Evolutionary conservation across 2,113 vertebrate genomes (phyloP), one percentile per base, ranked within the genome.

Genomic region (Calonectris borealis): DNA sequence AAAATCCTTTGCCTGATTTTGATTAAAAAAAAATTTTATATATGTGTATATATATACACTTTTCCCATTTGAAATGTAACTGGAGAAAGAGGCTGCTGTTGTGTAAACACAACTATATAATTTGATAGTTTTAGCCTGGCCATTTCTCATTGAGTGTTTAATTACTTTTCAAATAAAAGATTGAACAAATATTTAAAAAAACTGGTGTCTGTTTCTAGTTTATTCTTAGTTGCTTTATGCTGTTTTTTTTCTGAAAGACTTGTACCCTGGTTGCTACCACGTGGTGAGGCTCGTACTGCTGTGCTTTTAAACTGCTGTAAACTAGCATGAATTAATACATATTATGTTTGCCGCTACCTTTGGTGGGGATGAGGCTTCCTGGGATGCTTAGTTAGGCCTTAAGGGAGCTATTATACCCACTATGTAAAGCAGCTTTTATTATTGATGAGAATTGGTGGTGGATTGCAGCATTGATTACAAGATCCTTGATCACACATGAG

Each of bases 1-100:
- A 94, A 93, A 89, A 95, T 86, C 51, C 29, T 91, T 91, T 81
- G 60, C 83, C 72, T 91, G 76, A 15, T 62, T 94, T 90, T 81
- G 46, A 77, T 94, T 87, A 0, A 34, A 83, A 52, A 42, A 60
- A 66, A 44, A 5, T 13, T 27, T 19, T 61, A 32, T 14, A 26
- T 8, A 14, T 24, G 15, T 14, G 20, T 13, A 58, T 15, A 44
- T 16, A 44, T 16, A 44, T 16, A 44, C 44, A 44, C 49, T 79
- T 91, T 88, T 91, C 42, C 42, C 5, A 20, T 86, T 83, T 82
- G 52, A 86, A 94, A 68, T 55, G 24, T 81, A 64, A 44, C 38
- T 86, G 51, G 25, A 65, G 60, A 93, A 92, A n/a, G 64, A 78
- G 26, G 52, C 73, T 81, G 22, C 38, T 70, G 34, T 81, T 92